Evolutionary conservation across 2,113 vertebrate species (phyloP).

Genomic region (Petaurus breviceps): DNA sequence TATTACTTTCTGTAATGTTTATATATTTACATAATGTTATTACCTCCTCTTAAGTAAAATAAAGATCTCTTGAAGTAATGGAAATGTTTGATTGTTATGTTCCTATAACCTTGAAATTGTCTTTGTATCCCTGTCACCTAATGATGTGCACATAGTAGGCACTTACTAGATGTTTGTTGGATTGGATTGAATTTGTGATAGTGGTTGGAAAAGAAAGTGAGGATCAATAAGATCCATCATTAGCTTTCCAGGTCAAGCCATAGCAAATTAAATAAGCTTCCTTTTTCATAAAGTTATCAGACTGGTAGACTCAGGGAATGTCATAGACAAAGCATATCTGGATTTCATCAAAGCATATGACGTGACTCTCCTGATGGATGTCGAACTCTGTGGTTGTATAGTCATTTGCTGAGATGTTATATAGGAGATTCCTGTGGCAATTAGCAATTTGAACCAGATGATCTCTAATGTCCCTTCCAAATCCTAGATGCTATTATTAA

Average conservation of each 20-base stretch:
- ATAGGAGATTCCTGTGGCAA: background rate
- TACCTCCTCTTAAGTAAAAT: background rate
- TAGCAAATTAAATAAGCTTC: background rate
- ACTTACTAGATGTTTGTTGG: background rate
- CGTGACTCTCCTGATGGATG: background rate
- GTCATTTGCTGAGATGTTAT: background rate
- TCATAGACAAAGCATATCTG: background rate
- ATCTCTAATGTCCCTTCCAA: background rate
- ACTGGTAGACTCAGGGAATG: no score
- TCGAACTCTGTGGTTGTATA: background rate
- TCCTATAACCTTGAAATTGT: background rate
- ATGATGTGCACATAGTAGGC: background rate
- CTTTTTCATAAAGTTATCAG: no score
- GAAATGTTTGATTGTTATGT: background rate
- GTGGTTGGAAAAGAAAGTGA: background rate
- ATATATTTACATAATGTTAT: background rate
- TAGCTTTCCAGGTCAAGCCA: background rate
- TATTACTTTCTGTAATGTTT: background rate
- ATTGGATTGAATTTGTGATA: background rate
- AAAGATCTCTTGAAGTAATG: background rate
- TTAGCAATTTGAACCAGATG: constrained; percentile 6
- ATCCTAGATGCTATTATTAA: background rate
- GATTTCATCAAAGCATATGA: background rate
- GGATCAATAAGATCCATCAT: background rate
- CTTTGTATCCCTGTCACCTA: no score